phyloP scores from a whole-genome alignment of 2,113 vertebrate species.

The Scortum barcoo region DNA sequence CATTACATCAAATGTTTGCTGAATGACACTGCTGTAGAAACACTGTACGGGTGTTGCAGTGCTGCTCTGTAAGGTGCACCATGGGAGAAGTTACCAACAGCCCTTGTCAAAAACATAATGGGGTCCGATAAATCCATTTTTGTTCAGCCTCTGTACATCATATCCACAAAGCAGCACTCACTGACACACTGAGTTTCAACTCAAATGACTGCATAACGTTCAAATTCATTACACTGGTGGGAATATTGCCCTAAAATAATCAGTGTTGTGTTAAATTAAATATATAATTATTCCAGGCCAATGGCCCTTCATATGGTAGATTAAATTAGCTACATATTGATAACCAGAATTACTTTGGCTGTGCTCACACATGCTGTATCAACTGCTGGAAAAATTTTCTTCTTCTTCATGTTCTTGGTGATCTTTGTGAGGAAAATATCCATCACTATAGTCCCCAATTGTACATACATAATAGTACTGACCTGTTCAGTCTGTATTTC shows the following conservation, averaged over 20 bases:
- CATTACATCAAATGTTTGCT: neutral
- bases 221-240: constrained; percentile 22
- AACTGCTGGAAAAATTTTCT: no score
- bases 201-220: constrained; percentile 6
- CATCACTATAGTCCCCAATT: neutral
- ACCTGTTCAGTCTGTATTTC: neutral
- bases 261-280: constrained; percentile 45
- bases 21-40: constrained; percentile 2
- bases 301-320: constrained; percentile 16
- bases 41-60: neutral
- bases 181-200: neutral
- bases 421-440: neutral
- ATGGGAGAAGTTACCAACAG: neutral
- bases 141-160: constrained; percentile 2
- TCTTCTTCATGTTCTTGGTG: neutral
- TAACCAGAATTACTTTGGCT: constrained; percentile 1
- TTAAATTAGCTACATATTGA: constrained; percentile 25
- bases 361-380: neutral
- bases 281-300: constrained; percentile 28
- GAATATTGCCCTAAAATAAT: constrained; percentile 30
- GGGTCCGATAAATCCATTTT: constrained; percentile 22
- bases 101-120: constrained; percentile 14
- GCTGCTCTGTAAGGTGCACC: neutral
- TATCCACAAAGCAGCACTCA: neutral
- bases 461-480: neutral